Evolutionary conservation across 2,888 invertebrate genomes (phyloP), one percentile per base, ranked within the genome.

Genomic region (Saturnia pavonia): DNA sequence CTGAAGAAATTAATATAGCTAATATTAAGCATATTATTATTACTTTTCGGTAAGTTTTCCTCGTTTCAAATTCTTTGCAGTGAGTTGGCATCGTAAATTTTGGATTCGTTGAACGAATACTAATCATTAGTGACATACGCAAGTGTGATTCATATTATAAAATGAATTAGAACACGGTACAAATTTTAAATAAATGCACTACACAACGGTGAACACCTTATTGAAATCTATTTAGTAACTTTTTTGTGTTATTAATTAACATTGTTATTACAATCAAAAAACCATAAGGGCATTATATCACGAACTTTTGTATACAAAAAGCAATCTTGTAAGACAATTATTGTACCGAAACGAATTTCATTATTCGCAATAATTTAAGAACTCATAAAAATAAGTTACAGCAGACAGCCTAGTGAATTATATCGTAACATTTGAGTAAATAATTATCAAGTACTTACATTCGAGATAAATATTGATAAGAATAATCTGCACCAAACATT

Each of bases 401-500:
- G 40, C 22, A 40, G 34, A 40, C n/a, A 65, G 27, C 19, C 9
- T n/a, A 11, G 40, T 65, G 40, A 40, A 65, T 65, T 65, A 40
- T 40, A 65, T 60, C 27, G 57, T 60, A 65, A 65, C 65, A 65
- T 27, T 60, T 65, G 65, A n/a, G 40, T 40, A 65, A 65, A 65
- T 65, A 65, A 65, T 25, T 57, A 57, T 11, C 19, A 54, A 27
- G n/a, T 65, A 65, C 65, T 65, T 40, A 65, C 65, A 65, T 40
- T 65, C n/a, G 9, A 65, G 9, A 65, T 65, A 65, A n/a, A 65
- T 65, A 40, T 65, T 65, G 11, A 12, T 12, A 14, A 51, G 19
- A 54, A 54, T 11, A 65, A 8, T 19, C 6, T 40, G 19, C 34
- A 65, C 65, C n/a, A 40, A 27, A n/a, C n/a, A 65, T n/a, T 40